These are phyloP conservation scores for Apoda limacodes DNA, from an alignment of 2,888 invertebrate species.

Conservation along the genomic window DNA sequence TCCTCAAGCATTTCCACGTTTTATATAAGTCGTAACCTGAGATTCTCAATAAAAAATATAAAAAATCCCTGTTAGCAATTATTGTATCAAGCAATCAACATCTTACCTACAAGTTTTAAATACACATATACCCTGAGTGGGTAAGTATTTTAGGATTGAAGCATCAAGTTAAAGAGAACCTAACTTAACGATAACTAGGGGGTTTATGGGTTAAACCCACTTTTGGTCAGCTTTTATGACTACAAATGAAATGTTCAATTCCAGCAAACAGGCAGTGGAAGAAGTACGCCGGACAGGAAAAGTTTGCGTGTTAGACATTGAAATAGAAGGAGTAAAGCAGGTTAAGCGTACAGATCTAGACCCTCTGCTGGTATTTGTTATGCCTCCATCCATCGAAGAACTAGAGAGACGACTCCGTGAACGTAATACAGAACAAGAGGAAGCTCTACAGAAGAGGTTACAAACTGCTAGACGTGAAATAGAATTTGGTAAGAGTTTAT, in stretches of 20 bases:
- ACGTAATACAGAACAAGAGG: constrained; percentile 93
- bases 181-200: too few species aligned
- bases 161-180: too few species aligned
- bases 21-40: too few species aligned
- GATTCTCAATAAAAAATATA: too few species aligned
- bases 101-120: too few species aligned
- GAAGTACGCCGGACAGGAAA: constrained; percentile 83
- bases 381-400: constrained; percentile 88
- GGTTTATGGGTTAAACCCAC: too few species aligned
- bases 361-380: constrained; percentile 89
- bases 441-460: constrained; percentile 82
- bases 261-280: constrained; percentile 86
- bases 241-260: constrained; percentile 26
- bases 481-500: constrained; percentile 75
- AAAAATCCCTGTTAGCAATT: too few species aligned
- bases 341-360: constrained; percentile 85
- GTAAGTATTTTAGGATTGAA: too few species aligned
- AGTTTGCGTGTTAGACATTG: constrained; percentile 94
- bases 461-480: constrained; percentile 84
- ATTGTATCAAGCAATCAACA: too few species aligned
- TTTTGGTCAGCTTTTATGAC: too few species aligned
- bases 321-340: constrained; percentile 91
- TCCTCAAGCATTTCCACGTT: too few species aligned
- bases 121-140: too few species aligned
- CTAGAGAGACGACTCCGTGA: constrained; percentile 79